phyloP scores from a whole-genome alignment of 1,140 invertebrate species.

The Tetranychus cinnabarinus region DNA sequence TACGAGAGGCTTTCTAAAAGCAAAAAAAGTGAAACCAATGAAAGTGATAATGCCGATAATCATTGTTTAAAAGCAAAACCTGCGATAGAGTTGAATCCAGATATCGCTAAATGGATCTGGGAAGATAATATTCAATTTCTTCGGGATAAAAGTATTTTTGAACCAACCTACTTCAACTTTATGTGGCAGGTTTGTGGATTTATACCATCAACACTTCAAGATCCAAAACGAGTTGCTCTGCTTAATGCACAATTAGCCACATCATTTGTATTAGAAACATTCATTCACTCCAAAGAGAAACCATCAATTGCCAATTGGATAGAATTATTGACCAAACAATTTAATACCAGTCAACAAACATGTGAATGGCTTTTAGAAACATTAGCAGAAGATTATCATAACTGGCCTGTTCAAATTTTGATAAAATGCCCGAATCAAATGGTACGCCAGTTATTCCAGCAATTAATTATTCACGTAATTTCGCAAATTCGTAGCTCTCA shows the following conservation, averaged over 20 bases:
- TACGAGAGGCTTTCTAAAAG: conserved; percentile 41
- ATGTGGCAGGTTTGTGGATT: conserved; percentile 88
- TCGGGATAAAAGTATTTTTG: conserved; percentile 82
- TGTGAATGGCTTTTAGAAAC: conserved; percentile 78
- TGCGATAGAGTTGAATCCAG: not conserved
- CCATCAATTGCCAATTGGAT: conserved; percentile 92
- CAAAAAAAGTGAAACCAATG: not conserved
- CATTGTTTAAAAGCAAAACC: too few species aligned
- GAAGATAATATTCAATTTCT: conserved; percentile 83
- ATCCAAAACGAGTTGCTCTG: conserved; percentile 46
- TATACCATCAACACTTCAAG: conserved; percentile 47
- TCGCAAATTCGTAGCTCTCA: conserved; percentile 50
- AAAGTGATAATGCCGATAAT: not conserved
- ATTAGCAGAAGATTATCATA: conserved; percentile 60
- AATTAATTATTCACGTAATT: conserved; percentile 77
- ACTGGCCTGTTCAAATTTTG: conserved; percentile 82
- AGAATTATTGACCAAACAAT: conserved; percentile 75
- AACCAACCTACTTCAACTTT: conserved; percentile 81
- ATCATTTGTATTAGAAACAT: conserved; percentile 82
- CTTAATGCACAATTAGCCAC: conserved; percentile 66
- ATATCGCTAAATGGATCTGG: conserved; percentile 47
- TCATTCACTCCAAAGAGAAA: conserved; percentile 91
- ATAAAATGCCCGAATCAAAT: conserved; percentile 89
- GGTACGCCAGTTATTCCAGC: conserved; percentile 35
- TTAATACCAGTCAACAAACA: conserved; percentile 64